Percentiles rank a stretch among this genome's conserved stretches.
phyloP scores from a whole-genome alignment of 2,113 vertebrate species.

The Phylloscopus trochilus region DNA sequence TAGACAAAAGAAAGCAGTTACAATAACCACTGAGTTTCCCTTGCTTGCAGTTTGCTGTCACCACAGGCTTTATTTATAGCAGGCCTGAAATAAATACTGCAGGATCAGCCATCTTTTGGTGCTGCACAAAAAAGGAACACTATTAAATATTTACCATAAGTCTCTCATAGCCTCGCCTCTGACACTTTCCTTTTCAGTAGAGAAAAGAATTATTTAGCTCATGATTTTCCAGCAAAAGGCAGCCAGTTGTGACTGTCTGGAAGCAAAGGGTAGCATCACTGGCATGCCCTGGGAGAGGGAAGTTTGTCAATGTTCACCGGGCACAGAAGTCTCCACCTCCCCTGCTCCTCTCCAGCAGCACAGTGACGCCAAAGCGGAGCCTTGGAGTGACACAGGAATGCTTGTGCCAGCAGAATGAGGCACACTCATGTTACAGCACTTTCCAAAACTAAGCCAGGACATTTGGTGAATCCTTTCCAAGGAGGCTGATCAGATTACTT shows the following conservation, averaged over 20 bases:
- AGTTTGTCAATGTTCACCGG: background rate
- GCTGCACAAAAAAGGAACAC: background rate
- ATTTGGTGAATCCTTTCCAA: conserved; percentile 49
- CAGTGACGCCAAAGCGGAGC: background rate
- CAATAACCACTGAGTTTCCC: background rate
- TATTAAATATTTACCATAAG: conserved; percentile 32
- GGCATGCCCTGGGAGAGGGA: background rate
- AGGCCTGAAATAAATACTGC: conserved; percentile 49
- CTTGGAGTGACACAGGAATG: conserved; percentile 33
- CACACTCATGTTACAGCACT: conserved; percentile 33
- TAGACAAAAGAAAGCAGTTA: conserved; percentile 31
- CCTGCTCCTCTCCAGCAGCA: background rate
- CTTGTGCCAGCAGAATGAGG: conserved; percentile 49
- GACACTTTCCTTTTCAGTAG: background rate
- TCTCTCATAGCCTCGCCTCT: background rate
- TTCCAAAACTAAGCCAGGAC: conserved; percentile 47
- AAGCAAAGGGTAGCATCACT: background rate
- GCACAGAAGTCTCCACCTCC: background rate
- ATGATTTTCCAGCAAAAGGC: background rate
- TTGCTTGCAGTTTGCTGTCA: conserved; percentile 33
- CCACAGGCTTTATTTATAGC: conserved; percentile 48
- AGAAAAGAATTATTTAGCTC: background rate
- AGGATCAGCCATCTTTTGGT: conserved; percentile 37
- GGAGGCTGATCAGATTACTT: conserved; percentile 36
- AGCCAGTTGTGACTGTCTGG: background rate